Percentiles rank a stretch among this genome's conserved stretches.
Evolutionary conservation across 2,797 vertebrate genomes (phyloP).

Genomic region (Morelia viridis): DNA sequence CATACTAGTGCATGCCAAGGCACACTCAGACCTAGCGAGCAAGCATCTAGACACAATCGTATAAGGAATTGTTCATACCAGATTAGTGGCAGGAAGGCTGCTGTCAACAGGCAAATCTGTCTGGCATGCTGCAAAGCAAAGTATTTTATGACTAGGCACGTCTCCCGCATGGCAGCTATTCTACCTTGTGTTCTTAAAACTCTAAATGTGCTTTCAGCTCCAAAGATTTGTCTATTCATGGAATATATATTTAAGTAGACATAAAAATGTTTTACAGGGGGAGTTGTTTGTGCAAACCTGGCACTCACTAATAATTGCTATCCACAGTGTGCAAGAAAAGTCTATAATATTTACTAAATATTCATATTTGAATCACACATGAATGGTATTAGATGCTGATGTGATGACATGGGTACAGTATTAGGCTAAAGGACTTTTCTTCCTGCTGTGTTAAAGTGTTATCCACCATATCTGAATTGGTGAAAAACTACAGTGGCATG

Average conservation of each 20-base stretch:
- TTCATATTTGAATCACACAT: not conserved
- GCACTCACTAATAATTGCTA: not conserved
- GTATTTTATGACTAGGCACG: not conserved
- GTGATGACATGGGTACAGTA: not conserved
- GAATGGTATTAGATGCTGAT: not conserved
- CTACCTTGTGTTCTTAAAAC: not conserved
- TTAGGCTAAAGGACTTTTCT: not conserved
- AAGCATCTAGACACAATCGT: not conserved
- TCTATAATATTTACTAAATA: not conserved
- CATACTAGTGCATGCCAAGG: not conserved
- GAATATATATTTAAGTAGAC: not conserved
- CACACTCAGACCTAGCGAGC: not conserved
- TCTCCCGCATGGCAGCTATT: not conserved
- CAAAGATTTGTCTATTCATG: not conserved
- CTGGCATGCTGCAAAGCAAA: not conserved
- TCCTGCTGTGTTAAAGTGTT: not conserved
- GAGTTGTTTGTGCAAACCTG: not conserved
- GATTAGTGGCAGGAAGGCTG: not conserved
- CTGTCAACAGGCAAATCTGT: not conserved
- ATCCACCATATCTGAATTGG: not conserved
- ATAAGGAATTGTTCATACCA: not conserved
- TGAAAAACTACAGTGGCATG: not conserved
- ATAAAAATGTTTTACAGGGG: not conserved
- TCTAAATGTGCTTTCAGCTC: not conserved
- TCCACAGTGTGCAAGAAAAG: not conserved